Conservation (phyloP, 2,797 vertebrate species). For the Geotrypetes seraphini region DNA sequence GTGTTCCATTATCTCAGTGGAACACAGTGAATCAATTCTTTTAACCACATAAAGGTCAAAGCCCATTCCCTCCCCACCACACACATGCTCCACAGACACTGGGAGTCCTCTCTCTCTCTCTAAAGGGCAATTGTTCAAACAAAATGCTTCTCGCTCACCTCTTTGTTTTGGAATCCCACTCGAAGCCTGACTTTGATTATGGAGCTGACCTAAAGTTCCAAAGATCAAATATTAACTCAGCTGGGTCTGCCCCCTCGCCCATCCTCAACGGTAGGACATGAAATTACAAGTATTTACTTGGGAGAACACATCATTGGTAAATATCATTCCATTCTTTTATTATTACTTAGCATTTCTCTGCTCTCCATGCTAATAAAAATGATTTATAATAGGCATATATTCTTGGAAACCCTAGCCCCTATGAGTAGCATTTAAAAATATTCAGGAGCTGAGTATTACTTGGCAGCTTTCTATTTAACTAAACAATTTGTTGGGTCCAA, state of each 20-base stretch:
- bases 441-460: not conserved
- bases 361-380: not conserved
- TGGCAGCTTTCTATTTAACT: constrained; percentile 13
- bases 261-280: too few species aligned
- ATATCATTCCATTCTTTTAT: not conserved
- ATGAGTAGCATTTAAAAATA: not conserved
- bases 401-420: constrained; percentile 3
- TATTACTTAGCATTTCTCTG: not conserved
- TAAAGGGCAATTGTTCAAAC: too few species aligned
- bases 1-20: not conserved
- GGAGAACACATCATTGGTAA: not conserved
- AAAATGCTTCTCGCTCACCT: too few species aligned
- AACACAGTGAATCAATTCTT: rapidly evolving
- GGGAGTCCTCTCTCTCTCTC: too few species aligned
- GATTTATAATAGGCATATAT: not conserved
- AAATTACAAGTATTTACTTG: too few species aligned
- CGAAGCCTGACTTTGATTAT: not conserved
- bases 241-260: too few species aligned
- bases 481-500: constrained; percentile 21
- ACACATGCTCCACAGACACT: too few species aligned
- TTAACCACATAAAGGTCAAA: not conserved
- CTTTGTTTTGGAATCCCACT: rapidly evolving
- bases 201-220: not conserved
- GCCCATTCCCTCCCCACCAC: too few species aligned
- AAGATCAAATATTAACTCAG: too few species aligned